Evolutionary conservation across 2,113 vertebrate species (phyloP), one percentile per base, ranked within the genome.

Genomic region (Phylloscopus trochiloides): DNA sequence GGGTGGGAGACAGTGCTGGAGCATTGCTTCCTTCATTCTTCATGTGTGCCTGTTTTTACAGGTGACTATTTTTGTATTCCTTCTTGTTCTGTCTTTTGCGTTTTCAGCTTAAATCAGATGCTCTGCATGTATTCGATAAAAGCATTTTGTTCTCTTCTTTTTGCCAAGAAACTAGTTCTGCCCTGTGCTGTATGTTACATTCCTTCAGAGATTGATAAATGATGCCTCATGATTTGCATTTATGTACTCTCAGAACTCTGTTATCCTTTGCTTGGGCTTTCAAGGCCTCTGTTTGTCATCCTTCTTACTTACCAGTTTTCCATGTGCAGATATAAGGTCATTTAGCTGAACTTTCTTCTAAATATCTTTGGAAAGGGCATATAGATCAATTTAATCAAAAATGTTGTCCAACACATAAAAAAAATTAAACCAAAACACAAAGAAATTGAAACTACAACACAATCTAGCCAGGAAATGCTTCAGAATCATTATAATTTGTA

Each of bases 391-490:
- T 80, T 65, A 79, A 86, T 61, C 43, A 45, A 92, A 91, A 91
- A 65, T 82, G 43, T 42, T 82, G 36, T 59, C 21, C 40, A 22
- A 62, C 9, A 57, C 0, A 2, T 20, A 31, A 52, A 74, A 72
- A 62, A 50, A 80, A 62, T 32, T 17, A 81, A 90, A 58, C 32
- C 8, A n/a, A 54, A 66, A 28, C 12, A 34, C 29, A 83, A 94
- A 86, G 29, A 45, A 45, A 36, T 40, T 52, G 57, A 62, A 32
- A 22, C 34, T 90, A 50, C 50, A 63, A 79, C 68, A 89, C 31
- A 72, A 25, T 88, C 52, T 84, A 28, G 6, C 66, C 48, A 77
- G 52, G n/a, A 94, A 72, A 70, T 94, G 17, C 57, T 85, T 82
- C 26, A 51, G 55, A 80, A 89, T 66, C 22, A 78, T 66, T 58